phyloP scores from a whole-genome alignment of 2,888 invertebrate species.

The Chamaedrilus cognettii region DNA sequence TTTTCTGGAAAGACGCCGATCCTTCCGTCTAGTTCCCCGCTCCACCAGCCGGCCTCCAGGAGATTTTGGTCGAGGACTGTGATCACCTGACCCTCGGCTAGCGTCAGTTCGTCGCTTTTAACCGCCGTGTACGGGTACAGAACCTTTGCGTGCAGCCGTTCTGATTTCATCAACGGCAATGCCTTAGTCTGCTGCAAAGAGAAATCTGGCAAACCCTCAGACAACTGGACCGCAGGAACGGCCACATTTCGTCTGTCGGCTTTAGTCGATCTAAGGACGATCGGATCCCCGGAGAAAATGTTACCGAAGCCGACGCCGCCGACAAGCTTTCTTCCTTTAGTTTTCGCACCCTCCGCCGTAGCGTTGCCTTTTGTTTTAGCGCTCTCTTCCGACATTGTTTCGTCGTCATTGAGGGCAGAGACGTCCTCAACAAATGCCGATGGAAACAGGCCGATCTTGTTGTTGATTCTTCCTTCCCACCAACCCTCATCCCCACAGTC shows the following conservation, averaged over 20 bases:
- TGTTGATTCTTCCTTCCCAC: constrained; percentile 71
- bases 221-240: not conserved
- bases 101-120: constrained; percentile 91
- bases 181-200: not conserved
- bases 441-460: constrained; percentile 23
- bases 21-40: too few relatives aligned
- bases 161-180: not conserved
- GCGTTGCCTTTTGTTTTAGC: too few relatives aligned
- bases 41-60: too few relatives aligned
- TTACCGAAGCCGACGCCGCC: constrained; percentile 60
- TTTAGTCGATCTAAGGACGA: constrained; percentile 52
- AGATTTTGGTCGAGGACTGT: constrained; percentile 77
- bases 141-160: constrained; percentile 48
- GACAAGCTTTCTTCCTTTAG: constrained; percentile 57
- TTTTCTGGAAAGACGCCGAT: too few relatives aligned
- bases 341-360: constrained; percentile 43
- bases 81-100: constrained; percentile 85
- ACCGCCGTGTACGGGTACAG: constrained; percentile 75
- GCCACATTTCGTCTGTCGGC: constrained; percentile 31
- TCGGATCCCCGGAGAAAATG: constrained; percentile 57
- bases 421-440: constrained; percentile 25
- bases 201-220: not conserved
- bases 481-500: constrained; percentile 79
- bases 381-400: not conserved
- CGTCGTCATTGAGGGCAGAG: too few relatives aligned